phyloP scores from a whole-genome alignment of 2,797 vertebrate genomes.

The Pseudochirops corinnae region DNA sequence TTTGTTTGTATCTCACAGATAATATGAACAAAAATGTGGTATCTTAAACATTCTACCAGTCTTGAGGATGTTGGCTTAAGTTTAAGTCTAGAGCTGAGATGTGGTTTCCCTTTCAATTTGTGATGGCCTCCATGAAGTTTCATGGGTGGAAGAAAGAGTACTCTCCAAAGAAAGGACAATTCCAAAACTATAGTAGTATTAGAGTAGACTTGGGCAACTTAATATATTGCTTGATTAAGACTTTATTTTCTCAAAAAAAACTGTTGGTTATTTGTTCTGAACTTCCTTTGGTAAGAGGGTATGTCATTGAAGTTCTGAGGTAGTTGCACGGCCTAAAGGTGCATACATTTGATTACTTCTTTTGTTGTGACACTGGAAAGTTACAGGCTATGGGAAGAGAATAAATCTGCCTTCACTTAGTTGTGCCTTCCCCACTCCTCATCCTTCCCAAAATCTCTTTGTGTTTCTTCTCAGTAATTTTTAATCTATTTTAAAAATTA shows the following conservation, averaged over 20 bases:
- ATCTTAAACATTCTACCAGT: not conserved
- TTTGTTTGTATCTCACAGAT: too few species aligned
- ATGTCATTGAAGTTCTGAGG: not conserved
- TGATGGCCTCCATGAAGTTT: not conserved
- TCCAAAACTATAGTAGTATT: not conserved
- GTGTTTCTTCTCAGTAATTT: not conserved
- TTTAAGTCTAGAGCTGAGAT: not conserved
- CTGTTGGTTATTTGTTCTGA: not conserved
- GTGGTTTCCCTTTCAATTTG: not conserved
- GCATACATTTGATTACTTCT: not conserved
- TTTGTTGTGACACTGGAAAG: not conserved
- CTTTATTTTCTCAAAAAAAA: not conserved
- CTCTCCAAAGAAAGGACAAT: not conserved
- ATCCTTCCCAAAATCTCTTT: not conserved
- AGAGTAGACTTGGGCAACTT: not conserved
- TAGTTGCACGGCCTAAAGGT: not conserved
- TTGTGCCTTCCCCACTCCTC: not conserved
- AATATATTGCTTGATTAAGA: not conserved
- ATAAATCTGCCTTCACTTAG: not conserved
- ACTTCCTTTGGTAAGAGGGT: not conserved
- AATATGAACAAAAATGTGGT: not conserved
- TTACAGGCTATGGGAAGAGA: not conserved
- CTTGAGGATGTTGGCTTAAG: not conserved
- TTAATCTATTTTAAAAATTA: not conserved
- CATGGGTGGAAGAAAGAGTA: not conserved